These are phyloP conservation scores for Mesaphorura yosii DNA, from an alignment of 1,140 invertebrate species.

Conservation along the genomic window DNA sequence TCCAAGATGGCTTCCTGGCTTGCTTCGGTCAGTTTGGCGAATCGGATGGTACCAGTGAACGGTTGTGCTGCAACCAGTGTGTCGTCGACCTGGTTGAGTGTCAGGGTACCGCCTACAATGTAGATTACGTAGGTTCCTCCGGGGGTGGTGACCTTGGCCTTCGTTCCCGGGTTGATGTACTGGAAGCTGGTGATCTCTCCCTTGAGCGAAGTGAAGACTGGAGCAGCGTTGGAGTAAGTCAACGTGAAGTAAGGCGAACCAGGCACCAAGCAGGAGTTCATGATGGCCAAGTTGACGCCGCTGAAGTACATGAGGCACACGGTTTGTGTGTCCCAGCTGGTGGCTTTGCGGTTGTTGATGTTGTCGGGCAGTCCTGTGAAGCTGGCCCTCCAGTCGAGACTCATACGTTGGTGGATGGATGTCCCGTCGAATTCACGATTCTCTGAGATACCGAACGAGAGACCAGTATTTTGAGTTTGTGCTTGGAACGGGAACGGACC, in stretches of 20 bases:
- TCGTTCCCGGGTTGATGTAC: slow-evolving; percentile 13
- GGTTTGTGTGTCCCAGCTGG: slow-evolving; percentile 24
- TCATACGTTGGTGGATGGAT: slow-evolving; percentile 9
- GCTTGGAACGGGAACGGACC: slow-evolving; percentile 26
- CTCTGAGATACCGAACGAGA: slow-evolving; percentile 16
- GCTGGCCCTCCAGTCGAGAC: slow-evolving; percentile 7
- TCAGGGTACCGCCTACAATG: slow-evolving; percentile 1
- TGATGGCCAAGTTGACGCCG: background rate
- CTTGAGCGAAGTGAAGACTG: slow-evolving; percentile 7
- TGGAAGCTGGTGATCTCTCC: slow-evolving; percentile 1
- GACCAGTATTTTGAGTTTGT: slow-evolving; percentile 9
- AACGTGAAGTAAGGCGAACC: slow-evolving; percentile 22
- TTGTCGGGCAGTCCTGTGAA: slow-evolving; percentile 12
- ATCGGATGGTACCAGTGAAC: slow-evolving; percentile 22
- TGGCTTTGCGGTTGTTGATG: slow-evolving; percentile 17
- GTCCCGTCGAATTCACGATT: slow-evolving; percentile 20
- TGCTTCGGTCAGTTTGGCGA: slow-evolving; percentile 19
- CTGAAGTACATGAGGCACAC: slow-evolving; percentile 21
- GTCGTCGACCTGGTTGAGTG: background rate
- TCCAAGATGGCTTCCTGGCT: slow-evolving; percentile 22
- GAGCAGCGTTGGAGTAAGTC: slow-evolving; percentile 11
- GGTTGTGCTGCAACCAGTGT: slow-evolving; percentile 1
- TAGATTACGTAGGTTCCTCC: slow-evolving; percentile 18
- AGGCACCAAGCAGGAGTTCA: slow-evolving; percentile 20
- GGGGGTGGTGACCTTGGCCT: slow-evolving; percentile 9